Base-by-base conservation (phyloP, 1,140 invertebrate species). In the Drosophila bipectinata region DNA sequence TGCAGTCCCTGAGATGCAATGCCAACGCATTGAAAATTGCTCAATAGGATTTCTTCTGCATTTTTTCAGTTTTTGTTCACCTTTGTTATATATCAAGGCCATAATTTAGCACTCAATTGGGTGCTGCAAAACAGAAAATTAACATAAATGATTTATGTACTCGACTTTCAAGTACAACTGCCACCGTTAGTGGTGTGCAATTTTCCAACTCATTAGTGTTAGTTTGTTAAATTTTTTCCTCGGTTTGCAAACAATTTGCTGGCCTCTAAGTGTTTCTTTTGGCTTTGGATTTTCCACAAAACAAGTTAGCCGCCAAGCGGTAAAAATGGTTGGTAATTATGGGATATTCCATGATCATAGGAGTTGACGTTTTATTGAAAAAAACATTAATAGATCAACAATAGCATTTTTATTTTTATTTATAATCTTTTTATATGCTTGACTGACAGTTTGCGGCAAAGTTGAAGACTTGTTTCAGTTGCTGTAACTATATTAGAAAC, bases 201-300 rank as follows among this genome's bases (percentile, higher is more conserved):
- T 87, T 85, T 85, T 87, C 60, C 81, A 87, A 85, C 77, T 81
- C 73, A 85, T 85, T 85, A 81, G 64, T 66, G 57, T 54, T 51
- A 61, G 55, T 67, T 77, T 74, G 58, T 59, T 59, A 39, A 51
- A 32, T 72, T 72, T 69, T 69, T 48, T 37, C 41, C 64, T 62
- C 55, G 62, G 49, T 66, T 79, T 73, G 66, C 54, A 67, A 59
- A 39, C 41, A 62, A 63, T 63, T 79, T 34, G 24, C 62, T 72
- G 41, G 34, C 71, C 49, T 10, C 48, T 26, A 1, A 57, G 21
- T 18, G 24, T 49, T 56, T 37, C 37, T 34, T 63, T 59, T 60
- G 21, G 52, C 21, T 21, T 67, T 49, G 56, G 44, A 48, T 47
- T 79, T 67, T 55, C 28, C 57, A 55, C 49, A 55, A 66, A 72